These are phyloP conservation scores for Varecia variegata DNA, from an alignment of 2,797 vertebrate species.

Conservation along the genomic window DNA sequence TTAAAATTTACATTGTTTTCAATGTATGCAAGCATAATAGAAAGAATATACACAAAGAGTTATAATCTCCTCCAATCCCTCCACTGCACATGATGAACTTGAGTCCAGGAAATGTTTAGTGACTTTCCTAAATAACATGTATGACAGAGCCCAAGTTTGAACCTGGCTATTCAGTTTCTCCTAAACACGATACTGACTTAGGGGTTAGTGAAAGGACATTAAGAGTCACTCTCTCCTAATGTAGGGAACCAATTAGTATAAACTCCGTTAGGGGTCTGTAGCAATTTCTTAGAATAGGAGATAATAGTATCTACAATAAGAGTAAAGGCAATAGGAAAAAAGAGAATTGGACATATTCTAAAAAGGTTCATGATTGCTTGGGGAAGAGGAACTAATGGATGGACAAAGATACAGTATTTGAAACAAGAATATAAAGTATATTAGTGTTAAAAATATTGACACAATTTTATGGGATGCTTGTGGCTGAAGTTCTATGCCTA, in stretches of 20 bases:
- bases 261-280: not conserved
- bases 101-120: not conserved
- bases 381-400: not conserved
- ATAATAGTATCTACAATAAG: not conserved
- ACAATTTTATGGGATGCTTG: not conserved
- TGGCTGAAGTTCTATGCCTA: not conserved
- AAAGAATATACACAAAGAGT: not conserved
- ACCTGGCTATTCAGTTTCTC: not conserved
- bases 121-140: not conserved
- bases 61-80: not conserved
- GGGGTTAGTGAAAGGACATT: not conserved
- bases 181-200: not conserved
- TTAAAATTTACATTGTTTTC: not conserved
- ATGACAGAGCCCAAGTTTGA: not conserved
- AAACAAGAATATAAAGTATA: constrained; percentile 6
- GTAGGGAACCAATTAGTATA: not conserved
- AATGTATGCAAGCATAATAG: not conserved
- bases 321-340: not conserved
- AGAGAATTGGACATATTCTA: not conserved
- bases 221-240: not conserved
- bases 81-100: not conserved
- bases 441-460: not conserved
- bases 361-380: not conserved
- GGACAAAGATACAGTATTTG: not conserved
- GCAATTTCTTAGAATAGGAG: not conserved